Base-by-base conservation (phyloP, 2,113 vertebrate species). In the Mugil cephalus region DNA sequence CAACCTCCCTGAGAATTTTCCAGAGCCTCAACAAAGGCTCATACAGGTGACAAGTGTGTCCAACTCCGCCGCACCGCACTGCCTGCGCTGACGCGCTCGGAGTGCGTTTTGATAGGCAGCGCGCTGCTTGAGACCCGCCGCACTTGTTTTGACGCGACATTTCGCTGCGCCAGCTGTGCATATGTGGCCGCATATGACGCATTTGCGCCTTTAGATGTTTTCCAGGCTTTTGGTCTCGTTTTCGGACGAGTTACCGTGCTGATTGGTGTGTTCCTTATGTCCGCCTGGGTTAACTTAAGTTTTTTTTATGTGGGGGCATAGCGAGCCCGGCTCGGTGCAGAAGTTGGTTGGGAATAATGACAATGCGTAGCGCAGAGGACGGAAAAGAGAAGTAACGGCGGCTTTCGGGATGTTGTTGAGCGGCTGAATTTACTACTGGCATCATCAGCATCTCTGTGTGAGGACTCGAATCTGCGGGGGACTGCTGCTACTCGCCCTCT, bases 301-400 rank as follows among this genome's bases (percentile, higher is more conserved):
- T 64, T 68, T 21, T 10, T 40, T 47, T n/a, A n/a, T n/a, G 30
- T 13, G 54, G 58, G 66, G 66, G 58, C 52, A 0, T 70, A 34
- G 65, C 18, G 73, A 82, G 24, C 24, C 46, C 38, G 40, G 43
- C 62, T 67, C 53, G 12, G 38, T 9, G 77, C 76, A 60, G 55
- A 87, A 90, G 76, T 91, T 91, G 71, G 10, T 59, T 35, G 65
- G 64, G 77, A 74, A 82, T 71, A 74, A 62, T 13, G 77, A 34
- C n/a, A 12, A 48, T 51, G 66, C 59, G 42, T 24, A 66, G 63
- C 56, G 50, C 21, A 38, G 46, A 59, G 61, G 58, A 74, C 34
- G 45, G 15, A 10, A 45, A 30, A n/a, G 56, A 34, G 35, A 65
- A 67, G 67, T 61, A 79, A 61, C 61, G 21, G 64, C 59, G 48